Percentiles rank a stretch among this genome's conserved stretches.
phyloP scores from a whole-genome alignment of 1,140 invertebrate species.

The Himalopsyche phryganea region DNA sequence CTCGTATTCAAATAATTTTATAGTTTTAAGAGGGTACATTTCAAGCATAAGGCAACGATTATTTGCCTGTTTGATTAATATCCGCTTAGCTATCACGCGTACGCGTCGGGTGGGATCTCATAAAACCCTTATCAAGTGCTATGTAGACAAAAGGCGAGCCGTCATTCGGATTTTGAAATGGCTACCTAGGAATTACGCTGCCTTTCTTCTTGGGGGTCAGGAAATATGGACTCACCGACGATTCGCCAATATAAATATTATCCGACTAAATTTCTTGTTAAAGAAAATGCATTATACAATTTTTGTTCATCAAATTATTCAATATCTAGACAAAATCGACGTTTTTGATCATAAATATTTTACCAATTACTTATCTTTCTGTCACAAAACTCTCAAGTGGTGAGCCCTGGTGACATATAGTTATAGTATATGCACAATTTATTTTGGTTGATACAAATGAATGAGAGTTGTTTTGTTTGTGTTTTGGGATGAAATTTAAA shows the following conservation, averaged over 20 bases:
- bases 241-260: neutral
- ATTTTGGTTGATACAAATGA: too few relatives aligned
- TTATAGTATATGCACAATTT: too few relatives aligned
- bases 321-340: too few relatives aligned
- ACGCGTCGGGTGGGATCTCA: constrained; percentile 25
- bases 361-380: too few relatives aligned
- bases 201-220: neutral
- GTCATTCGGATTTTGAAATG: constrained; percentile 24
- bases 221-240: neutral
- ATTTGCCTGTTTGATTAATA: constrained; percentile 23
- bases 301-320: too few relatives aligned
- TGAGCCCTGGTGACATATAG: too few relatives aligned
- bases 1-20: constrained; percentile 1
- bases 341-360: too few relatives aligned
- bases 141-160: constrained; percentile 24
- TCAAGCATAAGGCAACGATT: neutral
- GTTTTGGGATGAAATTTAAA: too few relatives aligned
- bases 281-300: too few relatives aligned
- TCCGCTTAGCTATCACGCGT: constrained; percentile 21
- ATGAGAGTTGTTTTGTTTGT: too few relatives aligned
- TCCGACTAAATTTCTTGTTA: too few relatives aligned
- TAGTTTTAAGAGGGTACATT: neutral
- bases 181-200: constrained; percentile 12
- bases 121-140: constrained; percentile 35
- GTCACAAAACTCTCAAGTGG: too few relatives aligned